phyloP scores from a whole-genome alignment of 2,888 invertebrate genomes.

The Melinaea marsaeus region DNA sequence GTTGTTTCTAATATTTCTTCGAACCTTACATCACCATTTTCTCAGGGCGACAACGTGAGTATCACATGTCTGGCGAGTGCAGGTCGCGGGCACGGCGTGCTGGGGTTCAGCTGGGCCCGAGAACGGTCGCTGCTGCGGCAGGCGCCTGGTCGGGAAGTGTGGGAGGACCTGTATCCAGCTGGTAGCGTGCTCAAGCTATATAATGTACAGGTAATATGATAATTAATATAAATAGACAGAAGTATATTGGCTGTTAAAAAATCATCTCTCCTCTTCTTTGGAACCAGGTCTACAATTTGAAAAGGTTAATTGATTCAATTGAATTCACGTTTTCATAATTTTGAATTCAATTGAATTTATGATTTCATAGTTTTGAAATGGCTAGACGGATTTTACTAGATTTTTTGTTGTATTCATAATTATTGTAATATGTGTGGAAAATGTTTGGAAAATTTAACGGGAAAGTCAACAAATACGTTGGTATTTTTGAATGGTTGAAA shows the following conservation, averaged over 20 bases:
- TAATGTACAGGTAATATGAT: constrained; percentile 81
- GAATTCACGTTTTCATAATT: too few species aligned
- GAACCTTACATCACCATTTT: not conserved
- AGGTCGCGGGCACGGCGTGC: constrained; percentile 78
- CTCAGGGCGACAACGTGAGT: constrained; percentile 82
- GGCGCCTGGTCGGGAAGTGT: constrained; percentile 85
- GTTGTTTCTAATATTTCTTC: not conserved
- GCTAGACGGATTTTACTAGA: too few species aligned
- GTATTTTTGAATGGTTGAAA: too few species aligned
- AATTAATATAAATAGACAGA: not conserved
- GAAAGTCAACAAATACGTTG: too few species aligned
- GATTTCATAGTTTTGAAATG: too few species aligned
- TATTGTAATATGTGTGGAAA: too few species aligned
- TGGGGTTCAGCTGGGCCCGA: constrained; percentile 91
- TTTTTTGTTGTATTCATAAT: too few species aligned
- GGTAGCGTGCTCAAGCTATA: constrained; percentile 89
- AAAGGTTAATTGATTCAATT: too few species aligned
- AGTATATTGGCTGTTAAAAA: not conserved
- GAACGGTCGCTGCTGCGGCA: constrained; percentile 85
- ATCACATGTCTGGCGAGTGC: constrained; percentile 84
- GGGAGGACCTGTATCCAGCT: constrained; percentile 90
- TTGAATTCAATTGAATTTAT: too few species aligned
- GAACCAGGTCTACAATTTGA: too few species aligned
- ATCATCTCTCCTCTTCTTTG: too few species aligned
- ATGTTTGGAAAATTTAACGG: too few species aligned